Percentiles rank a stretch among this genome's conserved stretches.
Evolutionary conservation across 2,113 vertebrate species (phyloP).

Genomic region (Melanotaenia duboulayi): DNA sequence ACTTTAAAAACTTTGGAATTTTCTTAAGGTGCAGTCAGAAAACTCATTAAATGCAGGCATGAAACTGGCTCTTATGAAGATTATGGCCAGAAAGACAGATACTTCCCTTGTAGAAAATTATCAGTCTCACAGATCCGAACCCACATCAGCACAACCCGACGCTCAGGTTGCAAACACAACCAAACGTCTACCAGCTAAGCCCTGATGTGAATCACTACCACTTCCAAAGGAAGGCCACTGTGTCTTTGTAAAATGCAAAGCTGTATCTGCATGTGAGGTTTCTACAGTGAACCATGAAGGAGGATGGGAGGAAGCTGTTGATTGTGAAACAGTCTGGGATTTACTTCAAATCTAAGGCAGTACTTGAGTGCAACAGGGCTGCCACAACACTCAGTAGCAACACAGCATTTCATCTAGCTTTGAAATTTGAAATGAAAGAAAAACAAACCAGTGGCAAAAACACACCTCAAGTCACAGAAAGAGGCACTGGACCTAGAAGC

Average conservation of each 20-base stretch:
- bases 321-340: background rate
- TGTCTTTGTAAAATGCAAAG: background rate
- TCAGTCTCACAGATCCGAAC: constrained; percentile 9
- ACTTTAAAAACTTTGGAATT: background rate
- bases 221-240: background rate
- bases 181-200: background rate
- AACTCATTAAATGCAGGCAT: background rate
- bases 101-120: constrained; percentile 9
- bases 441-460: background rate
- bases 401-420: background rate
- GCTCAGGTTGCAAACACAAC: background rate
- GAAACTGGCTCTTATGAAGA: constrained; percentile 4
- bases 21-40: too few species aligned
- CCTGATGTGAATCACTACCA: background rate
- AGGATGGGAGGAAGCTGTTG: background rate
- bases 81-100: background rate
- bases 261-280: background rate
- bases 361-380: background rate
- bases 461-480: background rate
- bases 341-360: background rate
- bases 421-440: too few species aligned
- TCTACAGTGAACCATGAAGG: background rate
- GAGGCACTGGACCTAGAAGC: background rate
- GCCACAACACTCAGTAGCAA: background rate
- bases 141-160: background rate